Base-by-base conservation (phyloP, 2,113 vertebrate species). In the Nymphicus hollandicus region DNA sequence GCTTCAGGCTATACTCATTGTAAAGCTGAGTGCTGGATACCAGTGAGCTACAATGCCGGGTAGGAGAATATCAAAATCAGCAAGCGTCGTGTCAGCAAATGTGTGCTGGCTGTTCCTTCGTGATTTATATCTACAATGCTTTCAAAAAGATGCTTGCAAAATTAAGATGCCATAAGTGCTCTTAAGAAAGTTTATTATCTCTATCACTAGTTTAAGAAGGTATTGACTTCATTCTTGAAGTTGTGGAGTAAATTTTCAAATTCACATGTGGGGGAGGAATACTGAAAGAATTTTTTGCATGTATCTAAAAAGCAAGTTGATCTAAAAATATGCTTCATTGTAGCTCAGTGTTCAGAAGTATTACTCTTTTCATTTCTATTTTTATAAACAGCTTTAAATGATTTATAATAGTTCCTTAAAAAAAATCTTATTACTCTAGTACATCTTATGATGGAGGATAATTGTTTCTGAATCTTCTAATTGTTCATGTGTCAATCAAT, bases 321-420 rank as follows among this genome's bases (percentile, higher is more conserved):
- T 96, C 93, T 95, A 97, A 97, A 96, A 97, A 96, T 96, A 84
- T 13, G 17, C 17, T 92, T 77, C 90, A 95, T 92, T 97, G 86
- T 89, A 90, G 52, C 77, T 95, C 66, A 69, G 9, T 92, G 83
- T 79, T 96, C 95, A 92, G 72, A 96, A 93, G 96, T 96, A 91
- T 60, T 96, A 89, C 80, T 84, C 83, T 79, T 90, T 86, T 95
- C 69, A 95, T 61, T 86, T 95, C 93, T 96, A 95, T 96, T 96
- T 96, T 96, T 96, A 95, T 90, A 78, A 97, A 76, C 61, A 71
- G 39, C 77, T 96, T 91, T 86, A 93, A 79, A 83, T 55, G 49
- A 49, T 91, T 69, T 82, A 64, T 94, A 95, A 96, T 89, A 47
- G 72, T 79, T 91, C 72, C 69, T 93, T 78, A 1, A 90, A 92